A percentile compares a stretch with the other conserved stretches of the same genome.
phyloP scores from a whole-genome alignment of 2,113 vertebrate genomes.

The Lichenostomus cassidix region DNA sequence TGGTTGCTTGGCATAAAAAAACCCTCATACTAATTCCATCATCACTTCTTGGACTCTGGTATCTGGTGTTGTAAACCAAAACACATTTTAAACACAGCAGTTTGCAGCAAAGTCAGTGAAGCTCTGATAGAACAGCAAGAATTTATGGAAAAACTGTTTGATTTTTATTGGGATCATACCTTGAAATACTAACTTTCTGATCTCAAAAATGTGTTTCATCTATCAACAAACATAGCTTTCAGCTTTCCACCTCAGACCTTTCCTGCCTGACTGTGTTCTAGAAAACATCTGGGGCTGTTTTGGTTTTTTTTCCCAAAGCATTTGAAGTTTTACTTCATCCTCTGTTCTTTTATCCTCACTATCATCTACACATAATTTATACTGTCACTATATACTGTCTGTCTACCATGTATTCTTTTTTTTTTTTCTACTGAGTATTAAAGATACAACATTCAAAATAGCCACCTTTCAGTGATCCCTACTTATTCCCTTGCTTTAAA shows the following conservation, averaged over 20 bases:
- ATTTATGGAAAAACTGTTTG: conserved; percentile 12
- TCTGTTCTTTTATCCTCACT: background rate
- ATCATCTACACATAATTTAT: background rate
- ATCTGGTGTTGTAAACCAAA: conserved; percentile 1
- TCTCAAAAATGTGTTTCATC: conserved; percentile 10
- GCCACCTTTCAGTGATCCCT: background rate
- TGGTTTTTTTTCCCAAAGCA: background rate
- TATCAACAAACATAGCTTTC: conserved; percentile 8
- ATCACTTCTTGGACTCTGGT: background rate
- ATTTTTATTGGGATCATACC: conserved; percentile 21
- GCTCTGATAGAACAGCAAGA: background rate
- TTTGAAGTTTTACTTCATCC: background rate
- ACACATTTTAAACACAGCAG: background rate
- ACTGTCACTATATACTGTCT: background rate
- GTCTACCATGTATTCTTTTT: background rate
- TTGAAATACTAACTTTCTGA: background rate
- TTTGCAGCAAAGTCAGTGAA: background rate
- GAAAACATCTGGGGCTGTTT: background rate
- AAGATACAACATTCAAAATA: background rate
- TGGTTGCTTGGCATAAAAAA: background rate
- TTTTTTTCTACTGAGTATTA: background rate
- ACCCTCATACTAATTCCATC: background rate
- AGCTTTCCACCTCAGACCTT: conserved; percentile 35
- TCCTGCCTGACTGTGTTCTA: background rate
- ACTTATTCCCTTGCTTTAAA: background rate